Evolutionary conservation across 64 coral and sea anemone species (phyloP), one percentile per base, ranked within the genome.

Genomic region (Platygyra sinensis): DNA sequence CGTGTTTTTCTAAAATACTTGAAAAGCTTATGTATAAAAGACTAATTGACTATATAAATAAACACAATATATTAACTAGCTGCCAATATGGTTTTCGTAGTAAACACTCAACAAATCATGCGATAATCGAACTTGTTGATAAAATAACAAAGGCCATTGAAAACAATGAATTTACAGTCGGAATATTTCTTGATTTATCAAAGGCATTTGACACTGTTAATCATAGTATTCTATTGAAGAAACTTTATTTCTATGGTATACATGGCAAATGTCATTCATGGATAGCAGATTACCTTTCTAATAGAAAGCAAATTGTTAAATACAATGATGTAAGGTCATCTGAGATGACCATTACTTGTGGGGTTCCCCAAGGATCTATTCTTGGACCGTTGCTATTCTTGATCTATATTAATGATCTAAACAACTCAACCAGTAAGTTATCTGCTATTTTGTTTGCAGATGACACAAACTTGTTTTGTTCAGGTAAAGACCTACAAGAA

Each of bases 391-490:
- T 78, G 10, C 36, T 78, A 20, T 82, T 82, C 15, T 61, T 82
- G 61, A 82, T 62, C 2, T 72, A 82, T 29, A 63, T 82, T 10
- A 82, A 82, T 29, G 57, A n/a, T 16, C 30, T 82, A 27, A 61
- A 22, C 13, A n/a, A 63, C 16, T 19, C 55, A 14, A 60, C 79
- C 57, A 61, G 15, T 59, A 60, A 22, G 5, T 30, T 82, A 32
- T 60, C 18, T 11, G 17, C 55, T 82, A 55, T 60, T 60, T 30
- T 82, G 62, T 82, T 82, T 82, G 55, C 80, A 9, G 79, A 82
- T 82, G 79, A 82, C 29, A 82, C 52, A 11, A 82, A 82, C 30
- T 13, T 82, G 0, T 82, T 82, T 18, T 63, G 55, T 31, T 82
- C 79, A 61, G 55, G 55, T 8, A 82, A 82, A 62, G 30, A 82